Evolutionary conservation across 2,113 vertebrate species (phyloP), one percentile per base, ranked within the genome.

Genomic region (Fregata magnificens): DNA sequence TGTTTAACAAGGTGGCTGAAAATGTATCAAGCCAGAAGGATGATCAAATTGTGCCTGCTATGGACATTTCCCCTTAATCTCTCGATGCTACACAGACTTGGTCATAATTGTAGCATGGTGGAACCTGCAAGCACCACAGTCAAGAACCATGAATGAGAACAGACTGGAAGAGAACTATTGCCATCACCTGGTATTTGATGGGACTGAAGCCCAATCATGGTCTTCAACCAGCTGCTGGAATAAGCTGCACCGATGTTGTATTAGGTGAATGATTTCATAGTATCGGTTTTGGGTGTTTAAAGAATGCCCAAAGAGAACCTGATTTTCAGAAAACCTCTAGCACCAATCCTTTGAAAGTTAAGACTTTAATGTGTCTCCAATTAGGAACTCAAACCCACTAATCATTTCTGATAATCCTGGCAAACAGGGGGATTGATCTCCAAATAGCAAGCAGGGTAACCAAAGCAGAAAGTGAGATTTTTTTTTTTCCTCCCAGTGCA

Each of bases 301-400:
- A 16, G 55, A 77, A 86, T 12, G 72, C 80, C 87, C 38, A 0
- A 38, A 32, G 50, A 73, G 83, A 90, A 63, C 59, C 63, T 25
- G 18, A 47, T 71, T 38, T 55, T 38, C 88, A 74, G 80, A 66
- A 83, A 13, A 85, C 8, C 87, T 83, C 88, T 86, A 96, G 94
- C 97, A 95, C 88, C 95, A 78, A n/a, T 55, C 82, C 92, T 88
- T 55, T 59, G 67, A 38, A 71, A 93, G 61, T 78, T 88, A 92
- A 96, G 97, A 95, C 96, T 93, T 83, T 0, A 20, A 55, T 0
- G 52, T 19, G 79, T 62, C 76, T 88, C 82, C 88, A 50, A 3
- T 1, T 14, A 71, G 87, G 82, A 85, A 58, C 74, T n/a, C 79
- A 49, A 34, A 72, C 4, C 74, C 45, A 6, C 36, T 5, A 8